Base-by-base conservation (phyloP, 2,113 vertebrate genomes). In the Sturnus vulgaris region DNA sequence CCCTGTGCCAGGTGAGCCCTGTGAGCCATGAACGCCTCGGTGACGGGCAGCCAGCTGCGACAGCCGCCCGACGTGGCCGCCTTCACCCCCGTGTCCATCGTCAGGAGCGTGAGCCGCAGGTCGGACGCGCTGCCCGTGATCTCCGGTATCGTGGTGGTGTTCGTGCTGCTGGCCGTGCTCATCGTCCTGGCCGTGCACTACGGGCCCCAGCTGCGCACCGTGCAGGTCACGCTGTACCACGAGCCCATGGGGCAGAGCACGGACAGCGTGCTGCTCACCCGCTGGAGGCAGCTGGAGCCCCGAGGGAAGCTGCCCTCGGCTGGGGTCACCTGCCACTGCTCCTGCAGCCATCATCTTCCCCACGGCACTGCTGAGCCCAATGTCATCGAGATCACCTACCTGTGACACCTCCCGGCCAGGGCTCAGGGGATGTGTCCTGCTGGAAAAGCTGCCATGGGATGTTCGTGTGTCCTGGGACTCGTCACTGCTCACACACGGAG, bases 81-180 rank as follows among this genome's bases (percentile, higher is more conserved):
- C 68, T 90, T 86, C 86, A 93, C 73, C 8, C 88, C 93, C 11
- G 7, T 71, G 55, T 78, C 95, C 42, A 2, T 82, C 5, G 17
- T 66, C 40, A 88, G 12, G 47, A 56, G 82, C 2, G 31, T 33
- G 78, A 39, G 47, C 0, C 91, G 60, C 78, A 95, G 15, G 15
- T 86, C 90, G 1, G 97, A 97, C 0, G 97, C 97, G 23, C 96
- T 98, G 75, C 97, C 96, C 2, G 5, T 76, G 35, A 97, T 98
- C 76, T 81, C 91, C 0, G 15, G 59, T 16, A 98, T 98, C 2
- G 96, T 98, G 0, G 40, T 81, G 7, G 2, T 64, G 33, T 98
- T 98, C 1, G 96, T 98, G 79, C 96, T 98, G 35, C 37, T 98
- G 93, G 98, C 98, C 1, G 23, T 98, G 57, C n/a, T 97, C 46